These are phyloP conservation scores for Pachypeltis micranthus DNA, from an alignment of 1,140 invertebrate species.

Conservation along the genomic window DNA sequence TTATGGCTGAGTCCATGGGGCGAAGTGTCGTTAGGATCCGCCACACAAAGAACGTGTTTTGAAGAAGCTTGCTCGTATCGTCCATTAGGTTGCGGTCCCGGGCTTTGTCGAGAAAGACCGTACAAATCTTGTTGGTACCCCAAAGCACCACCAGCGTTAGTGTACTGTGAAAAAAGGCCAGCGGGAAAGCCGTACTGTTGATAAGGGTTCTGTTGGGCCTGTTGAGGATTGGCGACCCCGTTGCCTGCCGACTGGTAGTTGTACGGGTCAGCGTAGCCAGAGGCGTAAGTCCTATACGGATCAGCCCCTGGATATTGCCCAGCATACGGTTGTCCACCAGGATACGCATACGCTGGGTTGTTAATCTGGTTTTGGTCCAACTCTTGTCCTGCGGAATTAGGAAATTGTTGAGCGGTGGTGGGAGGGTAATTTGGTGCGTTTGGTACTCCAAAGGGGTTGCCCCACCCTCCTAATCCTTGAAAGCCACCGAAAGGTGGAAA, in stretches of 20 bases:
- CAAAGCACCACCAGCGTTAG: too few relatives aligned
- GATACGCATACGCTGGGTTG: background rate
- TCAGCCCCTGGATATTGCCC: background rate
- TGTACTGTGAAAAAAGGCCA: too few relatives aligned
- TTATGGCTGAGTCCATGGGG: too few relatives aligned
- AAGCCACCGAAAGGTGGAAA: background rate
- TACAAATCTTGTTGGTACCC: too few relatives aligned
- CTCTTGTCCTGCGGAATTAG: too few relatives aligned
- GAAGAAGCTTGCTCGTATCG: too few relatives aligned
- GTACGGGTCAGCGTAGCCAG: background rate
- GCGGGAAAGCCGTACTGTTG: too few relatives aligned
- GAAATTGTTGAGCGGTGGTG: background rate
- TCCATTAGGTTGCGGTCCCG: too few relatives aligned
- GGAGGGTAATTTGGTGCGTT: background rate
- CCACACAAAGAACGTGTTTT: too few relatives aligned
- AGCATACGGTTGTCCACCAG: background rate
- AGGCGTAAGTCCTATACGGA: background rate
- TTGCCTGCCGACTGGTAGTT: background rate
- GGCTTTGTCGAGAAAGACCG: too few relatives aligned
- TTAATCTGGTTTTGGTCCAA: too few relatives aligned
- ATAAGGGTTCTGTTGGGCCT: background rate
- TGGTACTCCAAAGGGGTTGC: background rate
- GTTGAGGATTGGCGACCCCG: background rate
- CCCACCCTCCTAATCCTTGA: background rate
- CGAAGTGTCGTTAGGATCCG: too few relatives aligned